phyloP scores from a whole-genome alignment of 2,113 vertebrate genomes.

The Neopipo cinnamomea region DNA sequence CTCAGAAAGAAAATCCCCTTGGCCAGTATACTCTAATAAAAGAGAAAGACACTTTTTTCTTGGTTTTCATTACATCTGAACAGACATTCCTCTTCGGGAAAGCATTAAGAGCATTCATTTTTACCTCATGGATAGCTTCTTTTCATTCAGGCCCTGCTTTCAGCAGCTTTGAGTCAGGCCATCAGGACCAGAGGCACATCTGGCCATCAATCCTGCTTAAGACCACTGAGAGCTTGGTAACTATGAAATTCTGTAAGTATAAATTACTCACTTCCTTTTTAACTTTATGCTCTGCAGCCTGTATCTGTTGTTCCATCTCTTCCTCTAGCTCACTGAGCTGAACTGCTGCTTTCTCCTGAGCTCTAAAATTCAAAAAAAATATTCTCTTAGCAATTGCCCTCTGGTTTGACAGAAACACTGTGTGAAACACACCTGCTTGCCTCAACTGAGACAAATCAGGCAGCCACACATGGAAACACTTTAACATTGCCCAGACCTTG shows the following conservation, averaged over 20 bases:
- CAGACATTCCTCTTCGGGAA: not conserved
- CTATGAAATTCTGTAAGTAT: not conserved
- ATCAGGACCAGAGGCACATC: not conserved
- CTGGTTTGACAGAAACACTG: not conserved
- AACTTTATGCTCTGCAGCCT: slow-evolving; percentile 81
- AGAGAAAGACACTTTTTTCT: not conserved
- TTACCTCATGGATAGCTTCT: not conserved
- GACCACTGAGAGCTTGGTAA: not conserved
- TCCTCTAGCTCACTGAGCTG: slow-evolving; percentile 94
- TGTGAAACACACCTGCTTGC: not conserved
- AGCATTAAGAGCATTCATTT: not conserved
- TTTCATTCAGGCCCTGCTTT: not conserved
- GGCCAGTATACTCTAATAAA: not conserved
- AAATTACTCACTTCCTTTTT: slow-evolving; percentile 82
- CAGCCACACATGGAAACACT: not conserved
- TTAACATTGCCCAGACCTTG: not conserved
- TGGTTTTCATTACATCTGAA: not conserved
- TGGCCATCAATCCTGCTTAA: not conserved
- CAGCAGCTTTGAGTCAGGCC: not conserved
- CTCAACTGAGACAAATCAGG: not conserved
- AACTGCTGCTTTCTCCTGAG: slow-evolving; percentile 91
- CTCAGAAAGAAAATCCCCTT: not conserved
- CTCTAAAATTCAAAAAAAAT: slow-evolving; percentile 75
- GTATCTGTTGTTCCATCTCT: slow-evolving; percentile 95
- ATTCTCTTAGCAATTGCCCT: not conserved